phyloP scores from a whole-genome alignment of 2,888 invertebrate genomes.

The Tenthredo livida region DNA sequence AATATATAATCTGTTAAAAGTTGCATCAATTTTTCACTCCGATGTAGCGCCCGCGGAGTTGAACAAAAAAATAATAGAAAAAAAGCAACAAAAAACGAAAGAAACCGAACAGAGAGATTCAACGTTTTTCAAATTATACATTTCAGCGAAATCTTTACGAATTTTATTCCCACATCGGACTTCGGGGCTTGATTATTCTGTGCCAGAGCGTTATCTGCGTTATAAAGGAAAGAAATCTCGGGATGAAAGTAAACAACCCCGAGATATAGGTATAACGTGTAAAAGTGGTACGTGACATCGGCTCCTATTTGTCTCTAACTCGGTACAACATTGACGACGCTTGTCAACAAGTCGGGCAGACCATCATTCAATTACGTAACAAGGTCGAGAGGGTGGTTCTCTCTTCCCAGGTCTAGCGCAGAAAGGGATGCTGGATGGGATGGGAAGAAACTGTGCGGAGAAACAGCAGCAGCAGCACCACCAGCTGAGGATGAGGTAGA shows the following conservation, averaged over 20 bases:
- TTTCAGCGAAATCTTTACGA: background rate
- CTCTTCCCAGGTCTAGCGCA: slow-evolving; percentile 24
- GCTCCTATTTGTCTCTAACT: slow-evolving; percentile 54
- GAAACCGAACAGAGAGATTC: background rate
- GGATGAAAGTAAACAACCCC: slow-evolving; percentile 7
- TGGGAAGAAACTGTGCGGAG: slow-evolving; percentile 22
- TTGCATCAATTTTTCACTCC: slow-evolving; percentile 69
- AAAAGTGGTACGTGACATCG: slow-evolving; percentile 10
- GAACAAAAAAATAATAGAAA: background rate
- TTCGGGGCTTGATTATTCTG: background rate
- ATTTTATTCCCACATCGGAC: background rate
- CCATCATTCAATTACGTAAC: slow-evolving; percentile 74
- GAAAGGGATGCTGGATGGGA: slow-evolving; percentile 9
- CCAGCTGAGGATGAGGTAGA: slow-evolving; percentile 30
- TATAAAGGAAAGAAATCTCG: background rate
- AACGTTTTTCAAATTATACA: background rate
- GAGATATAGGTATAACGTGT: background rate
- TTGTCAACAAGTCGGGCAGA: slow-evolving; percentile 70
- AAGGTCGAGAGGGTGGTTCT: slow-evolving; percentile 59
- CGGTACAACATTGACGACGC: slow-evolving; percentile 69
- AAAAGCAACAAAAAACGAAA: background rate
- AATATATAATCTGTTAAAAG: slow-evolving; percentile 67
- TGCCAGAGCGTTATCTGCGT: background rate
- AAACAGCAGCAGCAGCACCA: slow-evolving; percentile 32
- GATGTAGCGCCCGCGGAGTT: background rate